Conservation (phyloP, 1,140 invertebrate species). For the Trichonephila clavata region DNA sequence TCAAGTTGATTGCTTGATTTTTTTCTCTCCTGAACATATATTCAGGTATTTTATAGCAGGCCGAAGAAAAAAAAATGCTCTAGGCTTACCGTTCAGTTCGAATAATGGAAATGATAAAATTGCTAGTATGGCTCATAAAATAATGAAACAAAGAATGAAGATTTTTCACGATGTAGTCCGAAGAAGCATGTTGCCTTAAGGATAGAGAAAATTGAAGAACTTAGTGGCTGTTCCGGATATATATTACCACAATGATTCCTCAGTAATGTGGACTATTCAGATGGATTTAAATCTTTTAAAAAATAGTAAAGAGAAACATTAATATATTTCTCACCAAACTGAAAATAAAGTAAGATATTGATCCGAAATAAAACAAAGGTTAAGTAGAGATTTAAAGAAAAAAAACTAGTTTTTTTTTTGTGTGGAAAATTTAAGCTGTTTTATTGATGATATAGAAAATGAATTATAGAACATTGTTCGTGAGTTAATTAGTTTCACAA, state of each 20-base stretch:
- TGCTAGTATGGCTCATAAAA: constrained; percentile 35
- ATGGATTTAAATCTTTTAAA: too few species aligned
- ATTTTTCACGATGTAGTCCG: neutral
- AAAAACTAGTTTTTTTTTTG: too few species aligned
- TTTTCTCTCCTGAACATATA: neutral
- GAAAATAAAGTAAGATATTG: too few species aligned
- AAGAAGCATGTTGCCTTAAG: neutral
- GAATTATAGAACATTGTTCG: too few species aligned
- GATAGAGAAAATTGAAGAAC: neutral
- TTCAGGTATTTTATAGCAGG: constrained; percentile 25
- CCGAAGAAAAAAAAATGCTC: neutral
- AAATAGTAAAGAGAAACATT: too few species aligned
- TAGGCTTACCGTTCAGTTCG: neutral
- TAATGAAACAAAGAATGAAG: constrained; percentile 8
- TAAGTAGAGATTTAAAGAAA: too few species aligned
- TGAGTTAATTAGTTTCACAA: too few species aligned
- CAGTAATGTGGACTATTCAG: neutral
- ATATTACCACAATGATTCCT: neutral
- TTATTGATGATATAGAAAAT: too few species aligned
- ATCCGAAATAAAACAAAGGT: too few species aligned
- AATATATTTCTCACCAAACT: too few species aligned
- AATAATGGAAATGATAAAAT: constrained; percentile 47
- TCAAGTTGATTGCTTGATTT: constrained; percentile 7
- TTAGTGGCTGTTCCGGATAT: neutral
- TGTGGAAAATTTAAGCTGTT: too few species aligned